A percentile compares a stretch with the other conserved stretches of the same genome.
Evolutionary conservation across 2,113 vertebrate genomes (phyloP).

Genomic region (Zosterops pallidus): DNA sequence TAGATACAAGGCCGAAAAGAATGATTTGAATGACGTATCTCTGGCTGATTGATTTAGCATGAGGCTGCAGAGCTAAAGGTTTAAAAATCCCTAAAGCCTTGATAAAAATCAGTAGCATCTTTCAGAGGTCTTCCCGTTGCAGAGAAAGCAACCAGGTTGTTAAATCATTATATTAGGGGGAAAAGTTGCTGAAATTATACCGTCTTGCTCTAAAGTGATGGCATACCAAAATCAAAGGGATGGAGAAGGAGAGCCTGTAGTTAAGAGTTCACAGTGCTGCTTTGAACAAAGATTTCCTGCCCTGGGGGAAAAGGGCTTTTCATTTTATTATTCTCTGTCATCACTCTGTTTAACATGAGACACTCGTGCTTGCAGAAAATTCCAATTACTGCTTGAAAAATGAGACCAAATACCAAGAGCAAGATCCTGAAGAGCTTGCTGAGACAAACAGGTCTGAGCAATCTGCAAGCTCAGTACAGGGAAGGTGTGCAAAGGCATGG

Average conservation of each 20-base stretch:
- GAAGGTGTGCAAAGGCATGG: background rate
- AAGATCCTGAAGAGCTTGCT: background rate
- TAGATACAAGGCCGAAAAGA: slow-evolving; percentile 10
- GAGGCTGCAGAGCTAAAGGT: background rate
- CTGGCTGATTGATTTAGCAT: background rate
- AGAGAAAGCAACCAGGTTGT: background rate
- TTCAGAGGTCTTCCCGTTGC: background rate
- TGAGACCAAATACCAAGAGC: background rate
- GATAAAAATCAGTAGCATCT: background rate
- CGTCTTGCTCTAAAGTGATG: background rate
- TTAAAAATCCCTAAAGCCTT: slow-evolving; percentile 22
- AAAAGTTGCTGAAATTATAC: background rate
- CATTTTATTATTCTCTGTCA: slow-evolving; percentile 17
- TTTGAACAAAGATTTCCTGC: slow-evolving; percentile 38
- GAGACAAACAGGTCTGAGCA: background rate
- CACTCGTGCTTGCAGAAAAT: slow-evolving; percentile 20
- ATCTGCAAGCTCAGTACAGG: background rate
- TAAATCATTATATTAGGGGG: background rate
- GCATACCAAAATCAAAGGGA: background rate
- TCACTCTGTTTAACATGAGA: slow-evolving; percentile 13
- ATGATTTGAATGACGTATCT: background rate
- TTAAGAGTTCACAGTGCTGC: background rate
- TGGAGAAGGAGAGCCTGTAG: background rate
- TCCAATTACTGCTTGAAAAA: slow-evolving; percentile 26
- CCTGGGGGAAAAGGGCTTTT: slow-evolving; percentile 7